phyloP scores from a whole-genome alignment of 2,113 vertebrate species.

The Coregonus clupeaformis region DNA sequence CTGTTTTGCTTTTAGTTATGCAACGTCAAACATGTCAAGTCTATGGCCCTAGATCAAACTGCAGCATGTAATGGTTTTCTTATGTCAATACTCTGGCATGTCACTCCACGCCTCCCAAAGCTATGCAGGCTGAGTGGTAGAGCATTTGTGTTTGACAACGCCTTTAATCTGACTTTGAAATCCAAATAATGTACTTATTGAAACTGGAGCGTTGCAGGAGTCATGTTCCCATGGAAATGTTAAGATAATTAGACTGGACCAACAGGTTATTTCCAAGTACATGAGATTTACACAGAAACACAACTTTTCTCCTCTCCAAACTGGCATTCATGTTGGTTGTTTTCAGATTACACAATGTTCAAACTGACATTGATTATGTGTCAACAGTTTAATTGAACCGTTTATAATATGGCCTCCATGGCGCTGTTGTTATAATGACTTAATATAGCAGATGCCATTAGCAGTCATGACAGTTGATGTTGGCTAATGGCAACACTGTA shows the following conservation, averaged over 20 bases:
- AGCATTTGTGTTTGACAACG: neutral
- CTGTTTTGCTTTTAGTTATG: neutral
- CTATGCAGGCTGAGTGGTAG: neutral
- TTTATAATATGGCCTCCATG: no score
- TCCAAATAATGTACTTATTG: constrained; percentile 2
- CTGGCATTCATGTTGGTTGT: neutral
- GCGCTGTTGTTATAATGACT: no score
- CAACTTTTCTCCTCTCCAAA: neutral
- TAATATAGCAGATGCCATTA: no score
- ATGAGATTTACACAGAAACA: constrained; percentile 9
- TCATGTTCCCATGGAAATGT: constrained; percentile 51
- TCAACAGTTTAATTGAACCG: no score
- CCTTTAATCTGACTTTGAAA: constrained; percentile 9
- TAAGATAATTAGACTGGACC: constrained; percentile 40
- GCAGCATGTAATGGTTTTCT: constrained; percentile 2
- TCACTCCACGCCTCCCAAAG: neutral
- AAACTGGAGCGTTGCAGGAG: constrained; percentile 10
- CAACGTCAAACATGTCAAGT: neutral
- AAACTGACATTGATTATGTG: neutral
- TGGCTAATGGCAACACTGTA: no score
- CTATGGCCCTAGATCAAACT: neutral
- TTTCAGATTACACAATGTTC: neutral
- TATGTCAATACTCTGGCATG: neutral
- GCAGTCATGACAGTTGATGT: no score
- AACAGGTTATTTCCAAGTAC: constrained; percentile 62